Conservation (phyloP, 2,113 vertebrate species). For the Euleptes europaea region DNA sequence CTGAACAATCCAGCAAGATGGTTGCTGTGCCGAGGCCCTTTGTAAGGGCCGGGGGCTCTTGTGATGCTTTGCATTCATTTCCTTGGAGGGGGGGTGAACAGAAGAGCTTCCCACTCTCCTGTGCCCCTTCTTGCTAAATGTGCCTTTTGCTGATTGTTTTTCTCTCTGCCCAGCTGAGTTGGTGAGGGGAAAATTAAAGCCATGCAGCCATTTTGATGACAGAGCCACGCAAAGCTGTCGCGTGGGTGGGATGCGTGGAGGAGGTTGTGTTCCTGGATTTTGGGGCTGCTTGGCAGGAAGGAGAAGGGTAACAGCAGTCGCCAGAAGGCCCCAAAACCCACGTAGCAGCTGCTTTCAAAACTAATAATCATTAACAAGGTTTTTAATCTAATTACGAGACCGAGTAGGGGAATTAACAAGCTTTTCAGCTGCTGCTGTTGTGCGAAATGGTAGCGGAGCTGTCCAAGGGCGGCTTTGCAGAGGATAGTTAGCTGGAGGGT, state of each 20-base stretch:
- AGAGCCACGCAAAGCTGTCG: constrained; percentile 2
- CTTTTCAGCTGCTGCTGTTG: constrained; percentile 52
- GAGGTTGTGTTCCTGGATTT: fast-evolving
- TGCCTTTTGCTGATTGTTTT: constrained; percentile 37
- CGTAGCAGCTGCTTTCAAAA: constrained; percentile 24
- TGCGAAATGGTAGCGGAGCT: constrained; percentile 56
- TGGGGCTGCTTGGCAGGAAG: constrained; percentile 5
- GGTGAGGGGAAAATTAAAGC: background rate
- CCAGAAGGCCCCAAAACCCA: background rate
- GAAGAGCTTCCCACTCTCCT: background rate
- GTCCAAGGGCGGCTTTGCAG: constrained; percentile 64
- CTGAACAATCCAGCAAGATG: too few species aligned
- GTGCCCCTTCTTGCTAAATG: constrained; percentile 19
- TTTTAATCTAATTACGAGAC: constrained; percentile 63
- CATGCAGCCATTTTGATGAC: background rate
- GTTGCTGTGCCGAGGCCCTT: too few species aligned
- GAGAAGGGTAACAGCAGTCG: background rate
- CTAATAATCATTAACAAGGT: constrained; percentile 39
- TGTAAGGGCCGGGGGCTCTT: too few species aligned
- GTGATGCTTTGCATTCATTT: background rate
- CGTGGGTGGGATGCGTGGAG: background rate
- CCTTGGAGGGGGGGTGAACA: background rate
- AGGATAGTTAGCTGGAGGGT: constrained; percentile 37
- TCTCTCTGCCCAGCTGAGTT: constrained; percentile 12
- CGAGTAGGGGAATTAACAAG: constrained; percentile 32